Base-by-base conservation (phyloP, 92 coral and sea anemone species). In the Montipora capitata region DNA sequence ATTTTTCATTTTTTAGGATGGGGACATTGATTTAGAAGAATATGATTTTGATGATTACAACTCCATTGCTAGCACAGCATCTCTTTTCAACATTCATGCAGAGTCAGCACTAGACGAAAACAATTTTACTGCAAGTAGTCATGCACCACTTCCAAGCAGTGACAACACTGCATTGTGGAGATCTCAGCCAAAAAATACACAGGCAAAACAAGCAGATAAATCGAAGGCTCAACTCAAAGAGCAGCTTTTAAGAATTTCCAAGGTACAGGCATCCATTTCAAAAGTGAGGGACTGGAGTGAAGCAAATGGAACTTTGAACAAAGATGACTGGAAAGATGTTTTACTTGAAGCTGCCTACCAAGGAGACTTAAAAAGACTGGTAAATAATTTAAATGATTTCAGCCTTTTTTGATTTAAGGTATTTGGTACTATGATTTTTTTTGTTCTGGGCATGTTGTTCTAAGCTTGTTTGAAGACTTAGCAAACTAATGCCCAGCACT, bases 41-140 rank as follows among this genome's bases (percentile, higher is more conserved):
- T 95, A 95, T 65, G 98, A 95, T 82, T 95, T 95, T 76, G 98
- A 95, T 51, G 98, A 95, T 86, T 95, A 81, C 91, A 95, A 95
- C 87, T 95, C 98, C 14, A 86, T 95, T 44, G 98, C 98, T 65
- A 95, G 98, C 81, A 91, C 98, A 10, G 88, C 96, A n/a, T 95
- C 98, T 10, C 87, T 95, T 67, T 86, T 95, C 4, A 95, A 93
- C 84, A 85, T 91, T 15, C 77, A 87, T 7, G 65, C 92, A 10
- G 98, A 94, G 68, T 49, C 67, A 72, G 66, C 77, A 4, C 78
- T 72, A 43, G 91, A 91, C 40, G 91, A 86, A 35, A 78, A 72
- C 77, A 85, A 73, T 74, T 9, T 80, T 10, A 40, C 72, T 57
- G 54, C 67, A 51, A 89, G 90, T 13, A 76, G 82, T 58, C 74